phyloP scores from a whole-genome alignment of 2,797 vertebrate species.

The Aplochiton taeniatus region DNA sequence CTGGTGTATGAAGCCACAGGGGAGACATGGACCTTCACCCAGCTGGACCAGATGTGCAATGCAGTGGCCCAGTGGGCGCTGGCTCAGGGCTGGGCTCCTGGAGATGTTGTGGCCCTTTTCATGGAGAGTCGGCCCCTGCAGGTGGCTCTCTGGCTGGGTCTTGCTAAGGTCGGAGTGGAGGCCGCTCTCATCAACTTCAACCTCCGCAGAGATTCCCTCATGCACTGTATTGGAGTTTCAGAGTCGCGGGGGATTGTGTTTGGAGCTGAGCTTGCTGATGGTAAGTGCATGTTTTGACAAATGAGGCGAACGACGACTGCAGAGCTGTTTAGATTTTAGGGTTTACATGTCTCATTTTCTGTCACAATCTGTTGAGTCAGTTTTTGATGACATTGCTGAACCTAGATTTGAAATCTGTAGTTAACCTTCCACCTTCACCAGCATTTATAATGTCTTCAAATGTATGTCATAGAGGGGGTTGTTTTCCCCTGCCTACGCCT shows the following conservation, averaged over 20 bases:
- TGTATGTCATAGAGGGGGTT: too few relatives aligned
- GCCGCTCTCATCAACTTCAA: constrained; percentile 89
- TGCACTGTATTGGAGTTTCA: constrained; percentile 83
- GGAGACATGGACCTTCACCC: constrained; percentile 82
- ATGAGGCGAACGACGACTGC: too few relatives aligned
- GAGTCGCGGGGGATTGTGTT: constrained; percentile 83
- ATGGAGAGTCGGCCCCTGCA: constrained; percentile 89
- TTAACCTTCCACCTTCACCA: too few relatives aligned
- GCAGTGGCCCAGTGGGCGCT: constrained; percentile 80
- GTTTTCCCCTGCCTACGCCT: too few relatives aligned
- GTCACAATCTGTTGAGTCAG: too few relatives aligned
- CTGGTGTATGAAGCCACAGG: constrained; percentile 85
- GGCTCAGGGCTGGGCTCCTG: constrained; percentile 76
- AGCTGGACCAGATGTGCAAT: constrained; percentile 83
- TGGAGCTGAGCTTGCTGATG: constrained; percentile 83
- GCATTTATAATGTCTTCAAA: too few relatives aligned
- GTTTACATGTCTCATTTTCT: too few relatives aligned
- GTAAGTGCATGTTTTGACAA: constrained; percentile 65
- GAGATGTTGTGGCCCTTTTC: constrained; percentile 88
- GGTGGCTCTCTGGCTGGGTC: constrained; percentile 89
- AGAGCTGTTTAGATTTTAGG: too few relatives aligned
- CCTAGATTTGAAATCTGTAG: too few relatives aligned
- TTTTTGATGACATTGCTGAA: too few relatives aligned
- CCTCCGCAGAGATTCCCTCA: constrained; percentile 81
- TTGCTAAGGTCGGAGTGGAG: constrained; percentile 87